Evolutionary conservation across 2,888 invertebrate species (phyloP), one percentile per base, ranked within the genome.

Genomic region (Priocnemis perturbator): DNA sequence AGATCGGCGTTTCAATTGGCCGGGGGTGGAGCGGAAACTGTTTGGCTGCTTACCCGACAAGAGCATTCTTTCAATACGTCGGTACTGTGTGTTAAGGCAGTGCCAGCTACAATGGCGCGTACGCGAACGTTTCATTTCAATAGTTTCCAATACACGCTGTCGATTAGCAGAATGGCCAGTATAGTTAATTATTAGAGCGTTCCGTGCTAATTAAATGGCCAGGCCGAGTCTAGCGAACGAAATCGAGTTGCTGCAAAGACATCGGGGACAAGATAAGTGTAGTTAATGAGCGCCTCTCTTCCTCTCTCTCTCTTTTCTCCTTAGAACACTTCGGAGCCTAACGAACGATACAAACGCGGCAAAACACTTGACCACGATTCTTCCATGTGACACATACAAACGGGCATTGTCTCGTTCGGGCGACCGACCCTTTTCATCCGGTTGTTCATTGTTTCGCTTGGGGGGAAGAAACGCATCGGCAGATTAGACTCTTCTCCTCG

Each of bases 321-420:
- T 73, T 11, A 17, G 79, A 73, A 76, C 73, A 78, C 79, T 63
- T 66, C 60, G 68, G 67, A 64, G 67, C 79, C 64, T 76, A 78
- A 78, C 76, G 70, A 77, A 60, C 72, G 21, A 37, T 47, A 37
- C 55, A 56, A 50, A 14, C 20, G 11, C 44, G 26, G 55, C 59
- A 61, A 76, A 64, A 78, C 75, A 69, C 69, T 70, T 64, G 69
- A 66, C 64, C 72, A 52, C 45, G 67, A 72, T 64, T 62, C 66
- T 58, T 67, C n/a, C 60, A 64, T 69, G 69, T 64, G 68, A 72
- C 71, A 70, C 23, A 11, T 56, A 50, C 50, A 19, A 50, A 50
- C n/a, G 50, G 17, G 19, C 55, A 21, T 44, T 20, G 66, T 59
- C 62, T 69, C 50, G 50, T 50, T 14, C 50, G 19, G n/a, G 64